Evolutionary conservation across 2,797 vertebrate genomes (phyloP).

Genomic region (Sebastes diaconus): DNA sequence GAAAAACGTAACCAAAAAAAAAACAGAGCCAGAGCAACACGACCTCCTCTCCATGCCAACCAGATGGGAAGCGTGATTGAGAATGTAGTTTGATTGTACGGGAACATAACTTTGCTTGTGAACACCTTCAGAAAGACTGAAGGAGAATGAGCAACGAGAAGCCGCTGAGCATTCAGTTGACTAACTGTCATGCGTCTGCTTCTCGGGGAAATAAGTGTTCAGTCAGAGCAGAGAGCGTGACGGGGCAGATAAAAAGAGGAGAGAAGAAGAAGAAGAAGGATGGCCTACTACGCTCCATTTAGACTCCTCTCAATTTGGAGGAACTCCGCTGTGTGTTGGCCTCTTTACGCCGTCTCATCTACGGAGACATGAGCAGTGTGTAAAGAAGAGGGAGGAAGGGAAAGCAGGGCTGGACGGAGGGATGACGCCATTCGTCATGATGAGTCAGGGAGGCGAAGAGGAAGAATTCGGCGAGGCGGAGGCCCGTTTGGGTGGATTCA

Average conservation of each 20-base stretch:
- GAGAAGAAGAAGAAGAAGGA: conserved; percentile 16
- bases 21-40: too few species aligned
- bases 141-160: background rate
- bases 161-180: conserved; percentile 22
- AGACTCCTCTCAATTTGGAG: conserved; percentile 63
- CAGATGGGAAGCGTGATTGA: too few species aligned
- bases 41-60: too few species aligned
- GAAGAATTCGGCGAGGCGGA: background rate
- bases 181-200: conserved; percentile 33
- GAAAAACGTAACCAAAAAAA: too few species aligned
- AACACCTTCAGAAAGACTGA: background rate
- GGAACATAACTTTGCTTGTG: background rate
- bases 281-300: conserved; percentile 66
- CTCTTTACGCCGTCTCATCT: conserved; percentile 59
- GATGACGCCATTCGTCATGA: background rate
- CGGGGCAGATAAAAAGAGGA: conserved; percentile 39
- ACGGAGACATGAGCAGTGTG: conserved; percentile 33
- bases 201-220: conserved; percentile 33
- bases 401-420: background rate
- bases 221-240: conserved; percentile 35
- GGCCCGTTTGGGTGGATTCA: background rate
- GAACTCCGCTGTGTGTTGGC: conserved; percentile 68
- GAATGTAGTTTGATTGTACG: too few species aligned
- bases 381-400: background rate
- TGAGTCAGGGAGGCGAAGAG: conserved; percentile 42